Evolutionary conservation across 2,113 vertebrate genomes (phyloP).

Genomic region (Protomyctophum bolini): DNA sequence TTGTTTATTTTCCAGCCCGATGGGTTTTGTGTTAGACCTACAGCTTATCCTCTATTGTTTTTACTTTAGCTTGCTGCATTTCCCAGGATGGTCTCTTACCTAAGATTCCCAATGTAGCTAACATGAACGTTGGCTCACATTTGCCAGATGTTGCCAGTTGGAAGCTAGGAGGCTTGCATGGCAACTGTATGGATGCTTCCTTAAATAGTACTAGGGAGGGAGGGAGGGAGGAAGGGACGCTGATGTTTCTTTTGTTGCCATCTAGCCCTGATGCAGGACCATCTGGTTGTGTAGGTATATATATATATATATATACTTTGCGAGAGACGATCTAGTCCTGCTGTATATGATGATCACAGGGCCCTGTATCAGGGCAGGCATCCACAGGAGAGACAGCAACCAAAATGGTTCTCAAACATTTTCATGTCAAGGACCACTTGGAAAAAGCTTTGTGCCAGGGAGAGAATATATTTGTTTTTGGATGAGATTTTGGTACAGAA

Average conservation of each 20-base stretch:
- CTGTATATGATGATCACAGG: no score
- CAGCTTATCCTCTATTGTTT: slow-evolving; percentile 6
- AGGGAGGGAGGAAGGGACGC: neutral
- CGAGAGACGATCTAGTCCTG: no score
- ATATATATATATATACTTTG: no score
- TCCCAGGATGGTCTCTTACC: slow-evolving; percentile 24
- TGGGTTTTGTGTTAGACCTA: slow-evolving; percentile 12
- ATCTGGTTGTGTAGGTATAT: no score
- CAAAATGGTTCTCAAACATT: no score
- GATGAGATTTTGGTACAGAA: no score
- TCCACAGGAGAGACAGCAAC: no score
- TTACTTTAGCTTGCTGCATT: slow-evolving; percentile 17
- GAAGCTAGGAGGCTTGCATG: neutral
- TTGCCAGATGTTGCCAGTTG: slow-evolving; percentile 28
- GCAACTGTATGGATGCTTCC: neutral
- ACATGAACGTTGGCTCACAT: slow-evolving; percentile 31
- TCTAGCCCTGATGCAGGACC: no score
- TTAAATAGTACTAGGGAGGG: neutral
- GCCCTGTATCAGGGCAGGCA: no score
- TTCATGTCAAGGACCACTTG: no score
- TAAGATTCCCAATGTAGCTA: slow-evolving; percentile 47
- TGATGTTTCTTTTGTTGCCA: slow-evolving; percentile 7
- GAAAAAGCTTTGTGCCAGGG: no score
- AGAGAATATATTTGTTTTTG: no score
- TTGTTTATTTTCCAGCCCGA: neutral